Evolutionary conservation across 2,113 vertebrate species (phyloP).

Genomic region (Ahaetulla prasina): DNA sequence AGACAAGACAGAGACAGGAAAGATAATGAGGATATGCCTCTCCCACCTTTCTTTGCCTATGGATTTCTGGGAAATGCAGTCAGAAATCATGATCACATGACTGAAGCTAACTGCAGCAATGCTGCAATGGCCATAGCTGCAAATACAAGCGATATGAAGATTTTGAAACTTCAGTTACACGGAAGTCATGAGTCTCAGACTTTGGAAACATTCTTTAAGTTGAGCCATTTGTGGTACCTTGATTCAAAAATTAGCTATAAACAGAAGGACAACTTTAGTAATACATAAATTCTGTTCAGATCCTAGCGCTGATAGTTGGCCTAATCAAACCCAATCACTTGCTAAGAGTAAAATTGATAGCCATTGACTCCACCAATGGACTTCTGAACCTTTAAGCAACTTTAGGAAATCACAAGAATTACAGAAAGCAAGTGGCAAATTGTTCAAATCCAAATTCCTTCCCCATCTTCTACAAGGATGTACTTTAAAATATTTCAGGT

Average conservation of each 20-base stretch:
- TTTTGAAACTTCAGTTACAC: background rate
- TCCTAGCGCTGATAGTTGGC: fast-evolving
- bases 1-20: background rate
- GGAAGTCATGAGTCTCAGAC: background rate
- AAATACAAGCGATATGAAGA: background rate
- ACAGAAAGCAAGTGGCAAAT: background rate
- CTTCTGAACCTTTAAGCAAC: background rate
- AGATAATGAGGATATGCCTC: background rate
- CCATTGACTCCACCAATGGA: background rate
- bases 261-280: background rate
- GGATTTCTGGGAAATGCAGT: background rate
- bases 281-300: constrained; percentile 31
- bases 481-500: background rate
- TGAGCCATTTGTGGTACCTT: background rate
- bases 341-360: background rate
- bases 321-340: constrained; percentile 4
- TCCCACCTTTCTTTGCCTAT: background rate
- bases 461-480: background rate
- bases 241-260: background rate
- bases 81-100: background rate
- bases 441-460: background rate
- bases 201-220: background rate
- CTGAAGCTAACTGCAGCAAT: background rate
- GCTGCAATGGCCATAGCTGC: background rate
- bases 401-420: background rate